These are phyloP conservation scores for Alaudala cheleensis DNA, from an alignment of 2,113 vertebrate species.

Conservation along the genomic window DNA sequence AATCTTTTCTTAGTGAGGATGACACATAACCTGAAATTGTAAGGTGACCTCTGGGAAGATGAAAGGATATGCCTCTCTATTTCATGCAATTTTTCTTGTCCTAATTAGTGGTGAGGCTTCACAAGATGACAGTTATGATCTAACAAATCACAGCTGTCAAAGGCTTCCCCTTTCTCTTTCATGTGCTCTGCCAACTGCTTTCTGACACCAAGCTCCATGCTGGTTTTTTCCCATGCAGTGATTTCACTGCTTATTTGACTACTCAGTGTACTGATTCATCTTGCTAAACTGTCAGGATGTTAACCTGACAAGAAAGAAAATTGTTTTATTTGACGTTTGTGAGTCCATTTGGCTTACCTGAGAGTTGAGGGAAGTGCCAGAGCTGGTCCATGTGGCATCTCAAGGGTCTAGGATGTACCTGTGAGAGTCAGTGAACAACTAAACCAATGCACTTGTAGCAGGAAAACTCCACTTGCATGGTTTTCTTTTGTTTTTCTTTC, in stretches of 20 bases:
- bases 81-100: neutral
- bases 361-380: neutral
- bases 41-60: neutral
- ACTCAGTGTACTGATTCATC: neutral
- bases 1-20: neutral
- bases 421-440: neutral
- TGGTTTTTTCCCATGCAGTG: neutral
- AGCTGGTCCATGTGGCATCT: neutral
- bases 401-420: fast-evolving
- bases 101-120: neutral
- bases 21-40: neutral
- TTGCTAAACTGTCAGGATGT: neutral
- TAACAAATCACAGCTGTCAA: neutral
- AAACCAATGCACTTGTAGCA: neutral
- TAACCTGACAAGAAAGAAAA: neutral
- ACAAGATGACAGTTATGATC: neutral
- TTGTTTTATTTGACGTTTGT: neutral
- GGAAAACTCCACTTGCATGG: neutral
- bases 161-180: neutral
- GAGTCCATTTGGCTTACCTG: neutral
- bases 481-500: neutral
- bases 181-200: neutral
- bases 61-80: neutral
- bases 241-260: neutral
- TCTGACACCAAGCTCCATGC: neutral